Conservation (phyloP, 2,797 vertebrate genomes). For the Chromobotia macracanthus region DNA sequence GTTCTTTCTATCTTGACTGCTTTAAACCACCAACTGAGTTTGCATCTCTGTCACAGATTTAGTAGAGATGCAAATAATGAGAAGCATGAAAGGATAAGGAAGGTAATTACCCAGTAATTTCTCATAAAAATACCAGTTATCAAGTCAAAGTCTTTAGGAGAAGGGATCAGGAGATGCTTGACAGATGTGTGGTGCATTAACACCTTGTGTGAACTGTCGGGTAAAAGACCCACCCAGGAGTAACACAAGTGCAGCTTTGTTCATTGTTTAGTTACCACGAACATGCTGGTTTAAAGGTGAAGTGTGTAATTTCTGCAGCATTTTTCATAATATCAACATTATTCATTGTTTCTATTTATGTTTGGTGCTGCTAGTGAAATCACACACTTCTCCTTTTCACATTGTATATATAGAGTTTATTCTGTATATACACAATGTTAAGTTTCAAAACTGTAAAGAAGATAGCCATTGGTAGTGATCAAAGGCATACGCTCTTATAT, state of each 20-base stretch:
- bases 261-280: slow-evolving; percentile 51
- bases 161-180: slow-evolving; percentile 63
- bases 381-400: no score
- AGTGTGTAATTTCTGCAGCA: background rate
- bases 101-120: slow-evolving; percentile 78
- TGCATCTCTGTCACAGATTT: slow-evolving; percentile 75
- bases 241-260: slow-evolving; percentile 58
- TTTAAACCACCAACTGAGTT: slow-evolving; percentile 63
- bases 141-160: slow-evolving; percentile 61
- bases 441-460: no score
- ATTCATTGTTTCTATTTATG: background rate
- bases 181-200: slow-evolving; percentile 62
- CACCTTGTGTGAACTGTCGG: slow-evolving; percentile 51
- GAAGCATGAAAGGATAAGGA: slow-evolving; percentile 66
- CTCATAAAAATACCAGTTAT: slow-evolving; percentile 60
- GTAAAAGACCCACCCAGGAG: slow-evolving; percentile 50
- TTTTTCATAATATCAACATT: slow-evolving; percentile 20
- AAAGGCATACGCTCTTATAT: no score
- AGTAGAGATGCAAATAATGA: slow-evolving; percentile 71
- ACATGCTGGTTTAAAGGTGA: slow-evolving; percentile 20
- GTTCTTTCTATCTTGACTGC: slow-evolving; percentile 45
- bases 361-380: background rate
- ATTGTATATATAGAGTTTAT: no score
- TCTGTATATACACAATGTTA: no score
- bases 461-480: no score